These are phyloP conservation scores for Plectropomus leopardus DNA, from an alignment of 2,113 vertebrate species.

Conservation along the genomic window DNA sequence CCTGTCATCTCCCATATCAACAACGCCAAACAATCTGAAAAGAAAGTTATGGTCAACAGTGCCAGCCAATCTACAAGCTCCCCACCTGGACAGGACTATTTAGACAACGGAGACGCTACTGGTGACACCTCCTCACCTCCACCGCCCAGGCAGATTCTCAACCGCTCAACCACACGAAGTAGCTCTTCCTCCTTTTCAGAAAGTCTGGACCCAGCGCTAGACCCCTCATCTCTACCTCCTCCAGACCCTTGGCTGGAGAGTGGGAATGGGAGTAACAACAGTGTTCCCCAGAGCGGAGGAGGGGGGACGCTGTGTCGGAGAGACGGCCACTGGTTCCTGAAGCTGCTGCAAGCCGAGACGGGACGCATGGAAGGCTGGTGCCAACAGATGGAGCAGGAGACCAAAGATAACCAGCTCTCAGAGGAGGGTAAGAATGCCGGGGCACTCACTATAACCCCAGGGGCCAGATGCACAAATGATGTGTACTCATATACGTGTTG, in stretches of 20 bases:
- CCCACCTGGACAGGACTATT: slow-evolving; percentile 83
- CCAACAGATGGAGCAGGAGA: slow-evolving; percentile 99
- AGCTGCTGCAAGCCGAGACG: slow-evolving; percentile 96
- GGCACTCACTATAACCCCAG: neutral
- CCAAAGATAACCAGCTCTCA: slow-evolving; percentile 96
- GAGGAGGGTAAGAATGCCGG: slow-evolving; percentile 90
- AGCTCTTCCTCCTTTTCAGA: slow-evolving; percentile 98
- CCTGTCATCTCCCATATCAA: slow-evolving; percentile 86
- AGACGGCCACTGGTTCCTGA: slow-evolving; percentile 98
- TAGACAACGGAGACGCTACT: slow-evolving; percentile 87
- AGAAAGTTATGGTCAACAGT: slow-evolving; percentile 86
- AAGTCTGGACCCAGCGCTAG: slow-evolving; percentile 94
- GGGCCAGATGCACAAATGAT: no score
- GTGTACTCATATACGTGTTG: no score
- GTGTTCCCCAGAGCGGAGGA: slow-evolving; percentile 75
- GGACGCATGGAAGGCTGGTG: slow-evolving; percentile 99
- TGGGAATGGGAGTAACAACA: slow-evolving; percentile 84
- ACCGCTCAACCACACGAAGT: slow-evolving; percentile 93
- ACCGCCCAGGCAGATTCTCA: slow-evolving; percentile 89
- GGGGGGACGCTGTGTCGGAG: slow-evolving; percentile 89
- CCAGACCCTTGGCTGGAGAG: slow-evolving; percentile 98
- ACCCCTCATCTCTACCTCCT: slow-evolving; percentile 95
- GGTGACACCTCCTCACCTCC: slow-evolving; percentile 79
- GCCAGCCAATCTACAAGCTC: slow-evolving; percentile 90
- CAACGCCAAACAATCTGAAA: slow-evolving; percentile 90